Evolutionary conservation across 2,113 vertebrate genomes (phyloP).

Genomic region (Ptilorrhoa leucosticta): DNA sequence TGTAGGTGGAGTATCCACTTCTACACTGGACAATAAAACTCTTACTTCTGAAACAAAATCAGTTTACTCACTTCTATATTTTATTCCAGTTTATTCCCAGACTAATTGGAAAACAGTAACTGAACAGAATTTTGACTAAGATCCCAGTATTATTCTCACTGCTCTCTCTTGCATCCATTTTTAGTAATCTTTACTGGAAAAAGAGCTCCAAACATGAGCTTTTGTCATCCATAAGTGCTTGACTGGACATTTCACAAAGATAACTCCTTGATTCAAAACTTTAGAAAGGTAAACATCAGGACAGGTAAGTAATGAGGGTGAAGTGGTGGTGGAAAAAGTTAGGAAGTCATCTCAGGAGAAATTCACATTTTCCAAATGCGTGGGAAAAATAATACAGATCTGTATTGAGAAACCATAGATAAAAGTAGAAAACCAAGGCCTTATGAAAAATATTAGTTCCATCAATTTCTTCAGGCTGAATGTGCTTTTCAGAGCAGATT

Average conservation of each 20-base stretch:
- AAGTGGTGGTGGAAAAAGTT: neutral
- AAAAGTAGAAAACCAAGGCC: neutral
- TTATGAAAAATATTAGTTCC: neutral
- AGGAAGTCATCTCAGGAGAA: neutral
- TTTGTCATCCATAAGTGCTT: neutral
- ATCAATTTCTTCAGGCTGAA: neutral
- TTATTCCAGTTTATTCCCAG: neutral
- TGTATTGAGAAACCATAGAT: neutral
- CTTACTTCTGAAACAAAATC: neutral
- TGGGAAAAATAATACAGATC: neutral
- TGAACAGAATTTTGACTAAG: neutral
- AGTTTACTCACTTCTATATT: neutral
- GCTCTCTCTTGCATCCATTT: neutral
- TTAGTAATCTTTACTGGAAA: neutral
- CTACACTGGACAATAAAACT: neutral
- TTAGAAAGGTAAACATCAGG: neutral
- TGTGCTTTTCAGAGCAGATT: neutral
- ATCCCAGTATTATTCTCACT: neutral
- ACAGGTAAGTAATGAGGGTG: neutral
- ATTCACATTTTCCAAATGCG: neutral
- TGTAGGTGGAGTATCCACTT: neutral
- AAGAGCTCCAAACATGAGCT: neutral
- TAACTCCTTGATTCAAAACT: neutral
- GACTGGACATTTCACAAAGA: neutral
- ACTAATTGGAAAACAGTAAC: neutral